Base-by-base conservation (phyloP, 2,113 vertebrate genomes). In the Rhineura floridana region DNA sequence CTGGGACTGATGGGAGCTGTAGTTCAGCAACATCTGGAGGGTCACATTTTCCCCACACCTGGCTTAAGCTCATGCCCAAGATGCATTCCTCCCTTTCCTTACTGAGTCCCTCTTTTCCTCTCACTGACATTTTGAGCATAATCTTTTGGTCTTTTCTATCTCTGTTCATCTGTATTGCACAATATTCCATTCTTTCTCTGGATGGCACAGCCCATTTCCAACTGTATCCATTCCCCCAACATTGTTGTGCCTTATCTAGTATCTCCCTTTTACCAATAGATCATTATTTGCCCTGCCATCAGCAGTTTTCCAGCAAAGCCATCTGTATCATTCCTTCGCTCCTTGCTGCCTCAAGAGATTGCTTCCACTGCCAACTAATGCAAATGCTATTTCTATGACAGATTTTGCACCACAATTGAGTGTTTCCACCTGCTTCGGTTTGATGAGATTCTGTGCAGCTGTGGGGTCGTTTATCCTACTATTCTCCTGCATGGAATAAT, bases 291-390 rank as follows among this genome's bases (percentile, higher is more conserved):
- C 62, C 48, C 75, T 73, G 80, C 67, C 65, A 12, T 72, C 80
- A 6, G 44, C 3, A 15, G 52, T 67, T 89, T 87, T 77, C 83
- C 59, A 59, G 65, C 80, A 81, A 86, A 90, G 28, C 39, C 44
- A 75, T 85, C 59, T 69, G 52, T 30, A 87, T 44, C 62, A 3
- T 67, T 36, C 4, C 70, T 84, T 59, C 84, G 83, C 72, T 76
- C 0, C 5, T 70, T 67, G 76, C 83, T 19, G 76, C 88, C 85
- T 77, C 0, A 0, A 75, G 77, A 81, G 62, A 10, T 44, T 0
- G 0, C 21, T 77, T 73, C 76, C 0, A 0, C 72, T 17, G 83
- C 88, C 78, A 84, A 73, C 50, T 50, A 4, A 50, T 33, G 87
- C 0, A 0, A 59, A 63, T 63, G 85, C 73, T 82, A 1, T 85